Conservation (phyloP, 1,140 invertebrate genomes). For the Philotrypesis tridentata region DNA sequence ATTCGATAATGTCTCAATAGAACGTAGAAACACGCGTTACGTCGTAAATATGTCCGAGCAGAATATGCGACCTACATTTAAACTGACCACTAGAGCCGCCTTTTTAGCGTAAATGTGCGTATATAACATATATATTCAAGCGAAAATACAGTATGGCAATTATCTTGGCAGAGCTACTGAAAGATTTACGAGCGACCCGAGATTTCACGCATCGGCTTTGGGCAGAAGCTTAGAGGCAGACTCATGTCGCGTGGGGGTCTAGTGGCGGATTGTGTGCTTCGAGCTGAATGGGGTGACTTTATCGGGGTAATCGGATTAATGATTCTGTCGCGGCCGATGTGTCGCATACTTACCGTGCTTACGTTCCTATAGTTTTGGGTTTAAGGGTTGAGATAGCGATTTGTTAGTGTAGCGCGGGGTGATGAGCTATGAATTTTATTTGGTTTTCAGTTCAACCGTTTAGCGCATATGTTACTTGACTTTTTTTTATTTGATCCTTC, state of each 20-base stretch:
- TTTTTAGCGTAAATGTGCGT: slow-evolving; percentile 10
- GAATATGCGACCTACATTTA: neutral
- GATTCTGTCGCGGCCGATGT: neutral
- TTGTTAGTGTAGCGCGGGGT: neutral
- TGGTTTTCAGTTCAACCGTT: too few species aligned
- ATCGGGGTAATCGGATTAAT: slow-evolving; percentile 9
- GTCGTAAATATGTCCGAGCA: slow-evolving; percentile 2
- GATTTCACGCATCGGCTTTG: neutral
- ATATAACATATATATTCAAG: too few species aligned
- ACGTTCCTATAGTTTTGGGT: neutral
- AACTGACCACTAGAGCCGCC: neutral
- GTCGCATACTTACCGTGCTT: too few species aligned
- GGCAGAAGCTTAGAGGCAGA: too few species aligned
- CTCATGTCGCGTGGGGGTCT: neutral
- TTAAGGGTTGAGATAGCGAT: neutral
- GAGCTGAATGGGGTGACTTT: neutral
- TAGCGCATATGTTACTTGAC: too few species aligned
- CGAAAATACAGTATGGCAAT: neutral
- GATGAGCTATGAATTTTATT: too few species aligned
- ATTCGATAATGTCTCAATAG: slow-evolving; percentile 16
- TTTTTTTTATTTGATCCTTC: too few species aligned
- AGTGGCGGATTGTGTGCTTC: neutral
- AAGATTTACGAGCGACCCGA: slow-evolving; percentile 5
- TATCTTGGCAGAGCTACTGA: too few species aligned
- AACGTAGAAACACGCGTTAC: neutral